phyloP scores from a whole-genome alignment of 1,140 invertebrate species.

The Helicorthomorpha holstii region DNA sequence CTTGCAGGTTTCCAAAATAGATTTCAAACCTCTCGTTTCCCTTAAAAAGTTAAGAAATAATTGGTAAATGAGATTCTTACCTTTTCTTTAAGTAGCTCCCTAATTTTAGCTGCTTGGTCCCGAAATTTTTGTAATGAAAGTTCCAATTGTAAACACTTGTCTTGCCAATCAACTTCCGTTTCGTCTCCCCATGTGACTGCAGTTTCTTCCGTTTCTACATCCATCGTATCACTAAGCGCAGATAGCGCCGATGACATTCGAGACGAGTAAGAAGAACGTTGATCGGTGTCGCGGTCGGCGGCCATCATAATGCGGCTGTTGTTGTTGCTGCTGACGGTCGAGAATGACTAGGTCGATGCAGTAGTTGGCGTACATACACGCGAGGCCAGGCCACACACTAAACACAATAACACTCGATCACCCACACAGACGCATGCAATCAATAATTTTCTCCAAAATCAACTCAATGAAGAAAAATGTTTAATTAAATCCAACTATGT shows the following conservation, averaged over 20 bases:
- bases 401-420: neutral
- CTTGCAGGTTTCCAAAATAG: too few relatives aligned
- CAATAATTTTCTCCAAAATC: too few relatives aligned
- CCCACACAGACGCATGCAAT: too few relatives aligned
- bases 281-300: constrained; percentile 5
- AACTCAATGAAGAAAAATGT: too few relatives aligned
- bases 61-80: constrained; percentile 27
- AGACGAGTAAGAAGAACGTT: constrained; percentile 5
- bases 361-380: too few relatives aligned
- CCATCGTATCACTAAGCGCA: constrained; percentile 7
- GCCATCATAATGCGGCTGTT: neutral
- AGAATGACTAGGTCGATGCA: too few relatives aligned
- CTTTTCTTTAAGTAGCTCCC: constrained; percentile 71
- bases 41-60: constrained; percentile 4
- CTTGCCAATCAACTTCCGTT: constrained; percentile 44
- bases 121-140: constrained; percentile 61
- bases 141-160: constrained; percentile 61
- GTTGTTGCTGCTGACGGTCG: too few relatives aligned
- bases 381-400: neutral
- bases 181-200: constrained; percentile 9
- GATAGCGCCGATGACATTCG: constrained; percentile 2
- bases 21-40: too few relatives aligned
- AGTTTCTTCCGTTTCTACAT: constrained; percentile 12
- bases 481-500: too few relatives aligned
- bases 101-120: constrained; percentile 61